These are phyloP conservation scores for Distichodus sexfasciatus DNA, from an alignment of 2,797 vertebrate genomes.

Conservation along the genomic window DNA sequence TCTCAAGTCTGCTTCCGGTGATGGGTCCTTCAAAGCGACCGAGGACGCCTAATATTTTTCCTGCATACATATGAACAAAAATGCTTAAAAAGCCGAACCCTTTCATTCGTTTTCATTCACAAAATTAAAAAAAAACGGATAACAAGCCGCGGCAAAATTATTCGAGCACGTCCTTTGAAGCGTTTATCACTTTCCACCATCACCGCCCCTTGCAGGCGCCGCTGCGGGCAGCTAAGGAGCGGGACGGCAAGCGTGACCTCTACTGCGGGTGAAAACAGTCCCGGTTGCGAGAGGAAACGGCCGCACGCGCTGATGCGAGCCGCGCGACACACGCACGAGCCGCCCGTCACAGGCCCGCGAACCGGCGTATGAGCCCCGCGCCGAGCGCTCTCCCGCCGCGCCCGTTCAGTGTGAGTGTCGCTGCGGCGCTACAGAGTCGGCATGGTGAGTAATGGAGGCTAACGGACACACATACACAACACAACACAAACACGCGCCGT, in stretches of 20 bases:
- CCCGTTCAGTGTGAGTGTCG: conserved; percentile 68
- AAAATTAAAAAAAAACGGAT: too few species aligned
- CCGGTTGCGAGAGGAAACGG: conserved; percentile 56
- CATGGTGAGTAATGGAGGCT: conserved; percentile 71
- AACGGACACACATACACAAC: too few species aligned
- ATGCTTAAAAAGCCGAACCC: background rate
- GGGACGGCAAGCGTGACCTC: conserved; percentile 75
- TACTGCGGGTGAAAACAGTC: conserved; percentile 79
- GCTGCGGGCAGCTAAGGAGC: conserved; percentile 31
- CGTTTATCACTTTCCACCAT: background rate
- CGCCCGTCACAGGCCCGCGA: conserved; percentile 54
- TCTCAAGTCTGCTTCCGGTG: conserved; percentile 24
- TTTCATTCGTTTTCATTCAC: too few species aligned
- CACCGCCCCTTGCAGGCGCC: conserved; percentile 56
- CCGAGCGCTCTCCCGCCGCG: conserved; percentile 67
- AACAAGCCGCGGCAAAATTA: too few species aligned
- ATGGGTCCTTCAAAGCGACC: conserved; percentile 19
- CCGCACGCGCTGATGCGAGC: conserved; percentile 33
- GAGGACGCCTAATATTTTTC: conserved; percentile 1
- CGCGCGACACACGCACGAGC: conserved; percentile 56
- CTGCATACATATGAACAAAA: conserved; percentile 20
- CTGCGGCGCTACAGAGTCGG: conserved; percentile 70
- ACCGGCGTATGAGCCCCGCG: conserved; percentile 77
- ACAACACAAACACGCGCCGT: too few species aligned
- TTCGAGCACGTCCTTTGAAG: too few species aligned